These are phyloP conservation scores for Danio kyathit DNA, from an alignment of 2,797 vertebrate species.

Conservation along the genomic window DNA sequence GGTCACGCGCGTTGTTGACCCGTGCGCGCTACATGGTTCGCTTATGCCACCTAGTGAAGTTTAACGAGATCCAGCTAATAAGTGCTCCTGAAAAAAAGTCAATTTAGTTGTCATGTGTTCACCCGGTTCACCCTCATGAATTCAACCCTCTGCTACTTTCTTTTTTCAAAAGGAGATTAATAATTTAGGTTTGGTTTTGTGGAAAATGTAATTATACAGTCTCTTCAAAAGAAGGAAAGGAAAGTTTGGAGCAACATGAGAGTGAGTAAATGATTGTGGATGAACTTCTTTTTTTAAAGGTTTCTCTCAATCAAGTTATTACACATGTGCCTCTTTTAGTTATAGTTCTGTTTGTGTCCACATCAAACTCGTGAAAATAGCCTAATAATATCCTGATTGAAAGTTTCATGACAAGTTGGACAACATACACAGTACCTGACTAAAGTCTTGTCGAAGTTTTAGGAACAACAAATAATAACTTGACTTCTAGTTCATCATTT, in stretches of 20 bases:
- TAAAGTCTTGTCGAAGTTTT: too few relatives aligned
- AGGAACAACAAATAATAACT: too few relatives aligned
- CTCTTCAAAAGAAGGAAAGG: not conserved
- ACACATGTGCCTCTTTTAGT: too few relatives aligned
- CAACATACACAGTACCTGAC: not conserved
- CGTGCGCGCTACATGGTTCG: constrained; percentile 19
- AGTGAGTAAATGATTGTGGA: not conserved
- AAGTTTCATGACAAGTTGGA: constrained; percentile 15
- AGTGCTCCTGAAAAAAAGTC: not conserved
- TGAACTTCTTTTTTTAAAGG: not conserved
- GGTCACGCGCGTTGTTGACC: not conserved
- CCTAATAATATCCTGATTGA: constrained; percentile 2
- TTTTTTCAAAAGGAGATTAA: not conserved
- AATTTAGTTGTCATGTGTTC: not conserved
- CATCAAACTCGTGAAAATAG: constrained; percentile 6
- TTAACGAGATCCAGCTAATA: not conserved
- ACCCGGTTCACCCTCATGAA: not conserved
- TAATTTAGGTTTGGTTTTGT: too few relatives aligned
- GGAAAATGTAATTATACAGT: not conserved
- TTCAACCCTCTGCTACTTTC: not conserved
- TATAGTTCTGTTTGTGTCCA: too few relatives aligned
- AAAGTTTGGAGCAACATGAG: not conserved
- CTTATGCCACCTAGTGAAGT: constrained; percentile 59
- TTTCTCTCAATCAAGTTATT: not conserved
- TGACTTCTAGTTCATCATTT: too few relatives aligned